Base-by-base conservation (phyloP, 2,888 invertebrate genomes). In the Nephrotoma guestfalica region DNA sequence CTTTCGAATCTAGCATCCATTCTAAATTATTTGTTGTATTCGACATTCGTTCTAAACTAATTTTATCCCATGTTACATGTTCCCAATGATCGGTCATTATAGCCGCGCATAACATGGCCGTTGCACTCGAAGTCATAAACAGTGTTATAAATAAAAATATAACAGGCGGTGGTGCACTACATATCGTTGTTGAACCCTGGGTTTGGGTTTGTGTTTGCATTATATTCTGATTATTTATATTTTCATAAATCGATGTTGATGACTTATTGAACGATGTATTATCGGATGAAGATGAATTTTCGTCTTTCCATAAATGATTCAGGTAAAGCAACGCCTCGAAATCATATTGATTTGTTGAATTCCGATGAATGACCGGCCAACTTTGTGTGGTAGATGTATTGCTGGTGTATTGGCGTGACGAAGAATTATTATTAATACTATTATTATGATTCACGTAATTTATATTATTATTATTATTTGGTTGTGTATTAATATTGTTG, bases 11-110 rank as follows among this genome's bases (percentile, higher is more conserved):
- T 87, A 96, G 92, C 88, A 96, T 93, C 96, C 96, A 96, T 88
- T 95, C 94, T 88, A 96, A 91, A 43, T 86, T 86, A 47, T 93
- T 93, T 47, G 93, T 93, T 88, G 93, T 93, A 88, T 91, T 91
- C 6, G 91, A 89, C 84, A 91, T 90, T n/a, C 90, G 90, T 87
- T 91, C 90, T 57, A 91, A 87, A 86, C 89, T 90, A 86, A 93
- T 93, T 15, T 94, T 93, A 91, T 96, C 95, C 96, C 97, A 97
- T 87, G 93, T 93, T 88, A 97, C 95, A 90, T 96, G 95, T 92
- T 97, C 97, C 97, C 97, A 97, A 90, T 97, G 96, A 90, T 97
- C 96, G 87, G 96, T 96, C 95, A 97, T 96, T 90, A 97, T 96
- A 88, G 97, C 96, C 3, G 95, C 95, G 90, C 96, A 96, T 71